Conservation (phyloP, 2,888 invertebrate species). For the Mesorhabditis sp. region DNA sequence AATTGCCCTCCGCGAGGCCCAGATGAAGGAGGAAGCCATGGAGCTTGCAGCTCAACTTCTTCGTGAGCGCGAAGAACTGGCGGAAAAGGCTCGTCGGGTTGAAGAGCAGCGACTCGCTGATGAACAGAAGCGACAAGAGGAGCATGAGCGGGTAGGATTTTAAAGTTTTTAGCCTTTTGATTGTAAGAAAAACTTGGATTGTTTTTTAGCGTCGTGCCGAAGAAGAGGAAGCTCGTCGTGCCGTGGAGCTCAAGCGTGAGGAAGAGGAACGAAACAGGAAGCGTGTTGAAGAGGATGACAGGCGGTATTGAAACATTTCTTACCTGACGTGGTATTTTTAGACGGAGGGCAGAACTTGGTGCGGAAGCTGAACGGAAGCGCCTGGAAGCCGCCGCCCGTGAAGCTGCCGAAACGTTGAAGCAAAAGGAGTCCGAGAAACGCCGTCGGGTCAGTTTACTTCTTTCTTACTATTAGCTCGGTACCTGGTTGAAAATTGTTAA, state of each 20-base stretch:
- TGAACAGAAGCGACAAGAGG: background rate
- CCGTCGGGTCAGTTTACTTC: background rate
- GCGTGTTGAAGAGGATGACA: too few species aligned
- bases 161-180: too few species aligned
- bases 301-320: too few species aligned
- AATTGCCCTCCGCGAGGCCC: constrained; percentile 24
- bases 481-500: background rate
- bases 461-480: background rate
- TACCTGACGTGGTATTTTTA: background rate
- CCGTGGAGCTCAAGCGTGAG: constrained; percentile 20
- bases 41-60: constrained; percentile 9
- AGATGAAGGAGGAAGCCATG: constrained; percentile 24
- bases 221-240: constrained; percentile 25
- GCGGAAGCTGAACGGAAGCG: constrained; percentile 13
- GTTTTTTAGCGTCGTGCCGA: constrained; percentile 12
- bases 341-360: constrained; percentile 12
- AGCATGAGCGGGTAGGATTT: too few species aligned
- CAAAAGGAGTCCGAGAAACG: background rate
- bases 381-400: constrained; percentile 11
- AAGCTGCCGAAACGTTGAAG: constrained; percentile 13
- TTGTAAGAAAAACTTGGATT: too few species aligned
- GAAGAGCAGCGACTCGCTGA: background rate
- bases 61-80: background rate
- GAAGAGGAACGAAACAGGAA: constrained; percentile 16
- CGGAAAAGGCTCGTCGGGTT: background rate